Percentiles rank a stretch among this genome's conserved stretches.
These are phyloP conservation scores for Tangara arthus DNA, from an alignment of 2,797 vertebrate species.

Conservation along the genomic window DNA sequence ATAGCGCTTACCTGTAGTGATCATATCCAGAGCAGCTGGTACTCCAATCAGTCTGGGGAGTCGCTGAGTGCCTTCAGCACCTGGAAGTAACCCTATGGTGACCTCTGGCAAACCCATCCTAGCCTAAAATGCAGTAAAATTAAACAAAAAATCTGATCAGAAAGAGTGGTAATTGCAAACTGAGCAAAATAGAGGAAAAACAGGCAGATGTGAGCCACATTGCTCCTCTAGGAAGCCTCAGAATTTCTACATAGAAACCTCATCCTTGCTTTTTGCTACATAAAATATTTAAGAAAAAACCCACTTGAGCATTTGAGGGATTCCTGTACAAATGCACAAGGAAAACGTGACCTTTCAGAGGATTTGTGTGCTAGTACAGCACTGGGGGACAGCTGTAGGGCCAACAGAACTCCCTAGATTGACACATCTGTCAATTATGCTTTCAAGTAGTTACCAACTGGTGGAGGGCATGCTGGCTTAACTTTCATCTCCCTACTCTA, in stretches of 20 bases:
- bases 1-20: constrained; percentile 83
- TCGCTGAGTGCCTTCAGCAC: constrained; percentile 86
- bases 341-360: not conserved
- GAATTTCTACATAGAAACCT: not conserved
- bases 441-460: not conserved
- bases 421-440: not conserved
- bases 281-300: not conserved
- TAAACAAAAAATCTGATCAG: not conserved
- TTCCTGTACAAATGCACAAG: not conserved
- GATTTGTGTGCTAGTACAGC: not conserved
- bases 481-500: not conserved
- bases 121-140: constrained; percentile 74
- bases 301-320: not conserved
- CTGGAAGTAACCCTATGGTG: constrained; percentile 86
- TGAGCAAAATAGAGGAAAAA: not conserved
- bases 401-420: not conserved
- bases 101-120: constrained; percentile 89
- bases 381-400: not conserved
- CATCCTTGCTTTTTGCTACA: not conserved
- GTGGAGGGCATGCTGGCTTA: not conserved
- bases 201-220: not conserved
- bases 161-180: not conserved
- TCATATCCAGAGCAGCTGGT: constrained; percentile 86
- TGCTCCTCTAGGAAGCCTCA: not conserved
- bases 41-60: constrained; percentile 89